These are phyloP conservation scores for Xestia c-nigrum DNA, from an alignment of 2,888 invertebrate species.

Conservation along the genomic window DNA sequence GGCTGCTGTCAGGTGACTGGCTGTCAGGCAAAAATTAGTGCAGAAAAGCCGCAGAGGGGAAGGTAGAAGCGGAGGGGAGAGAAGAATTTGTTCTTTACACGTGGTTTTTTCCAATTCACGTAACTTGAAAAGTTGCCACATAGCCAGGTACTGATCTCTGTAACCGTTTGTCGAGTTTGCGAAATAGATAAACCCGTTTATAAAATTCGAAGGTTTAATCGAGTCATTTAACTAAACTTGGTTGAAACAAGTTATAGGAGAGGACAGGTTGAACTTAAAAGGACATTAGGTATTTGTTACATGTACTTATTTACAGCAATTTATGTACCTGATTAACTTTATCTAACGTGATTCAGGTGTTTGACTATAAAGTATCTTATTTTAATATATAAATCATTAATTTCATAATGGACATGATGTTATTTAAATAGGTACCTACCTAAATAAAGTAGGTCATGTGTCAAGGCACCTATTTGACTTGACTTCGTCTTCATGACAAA, in stretches of 20 bases:
- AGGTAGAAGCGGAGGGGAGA: background rate
- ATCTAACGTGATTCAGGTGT: background rate
- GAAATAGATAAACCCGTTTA: constrained; percentile 43
- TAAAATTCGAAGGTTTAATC: constrained; percentile 41
- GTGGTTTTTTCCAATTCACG: background rate
- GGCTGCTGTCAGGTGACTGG: background rate
- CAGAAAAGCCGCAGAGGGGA: background rate
- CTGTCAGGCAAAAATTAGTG: background rate
- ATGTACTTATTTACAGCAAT: constrained; percentile 9
- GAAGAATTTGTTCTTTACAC: background rate
- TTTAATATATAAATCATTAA: constrained; percentile 2
- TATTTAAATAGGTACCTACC: background rate
- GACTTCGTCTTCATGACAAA: background rate
- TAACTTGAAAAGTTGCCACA: background rate
- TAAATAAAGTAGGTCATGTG: background rate
- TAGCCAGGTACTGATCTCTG: background rate
- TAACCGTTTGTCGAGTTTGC: constrained; percentile 25
- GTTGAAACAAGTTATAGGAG: constrained; percentile 23
- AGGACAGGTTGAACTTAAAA: constrained; percentile 34
- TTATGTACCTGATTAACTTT: constrained; percentile 13
- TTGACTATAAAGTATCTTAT: background rate
- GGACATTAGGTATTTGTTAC: background rate
- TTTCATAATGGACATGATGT: background rate
- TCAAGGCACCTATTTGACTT: background rate
- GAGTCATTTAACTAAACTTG: constrained; percentile 32